These are phyloP conservation scores for Pseudomyrmex dendroicus DNA, from an alignment of 1,140 invertebrate species.

Conservation along the genomic window DNA sequence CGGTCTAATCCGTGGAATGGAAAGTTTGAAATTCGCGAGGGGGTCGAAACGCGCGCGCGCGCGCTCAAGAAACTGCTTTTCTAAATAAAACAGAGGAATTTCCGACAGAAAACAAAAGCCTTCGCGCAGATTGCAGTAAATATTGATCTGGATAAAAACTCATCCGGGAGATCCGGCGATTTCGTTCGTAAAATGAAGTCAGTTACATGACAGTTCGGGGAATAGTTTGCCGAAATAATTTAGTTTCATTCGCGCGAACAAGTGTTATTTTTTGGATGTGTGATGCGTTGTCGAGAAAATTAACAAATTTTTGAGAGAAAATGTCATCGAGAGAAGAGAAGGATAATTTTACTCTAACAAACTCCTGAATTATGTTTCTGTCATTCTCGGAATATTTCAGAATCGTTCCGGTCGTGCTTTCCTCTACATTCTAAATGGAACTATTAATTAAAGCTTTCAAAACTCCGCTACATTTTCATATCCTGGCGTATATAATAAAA, in stretches of 20 bases:
- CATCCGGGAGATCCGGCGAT: not conserved
- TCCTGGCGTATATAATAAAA: not conserved
- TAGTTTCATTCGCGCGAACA: slow-evolving; percentile 3
- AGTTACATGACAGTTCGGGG: not conserved
- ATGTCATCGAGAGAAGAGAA: slow-evolving; percentile 30
- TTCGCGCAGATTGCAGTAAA: not conserved
- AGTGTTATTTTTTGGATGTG: slow-evolving; percentile 10
- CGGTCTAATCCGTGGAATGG: not conserved
- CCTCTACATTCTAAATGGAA: slow-evolving; percentile 43
- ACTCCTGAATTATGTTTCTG: slow-evolving; percentile 56
- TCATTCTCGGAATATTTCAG: slow-evolving; percentile 48
- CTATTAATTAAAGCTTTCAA: slow-evolving; percentile 57
- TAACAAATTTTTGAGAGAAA: slow-evolving; percentile 30
- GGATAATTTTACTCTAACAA: slow-evolving; percentile 48
- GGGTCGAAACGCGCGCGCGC: too few species aligned
- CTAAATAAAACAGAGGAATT: slow-evolving; percentile 5
- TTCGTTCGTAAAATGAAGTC: slow-evolving; percentile 16
- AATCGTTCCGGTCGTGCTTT: slow-evolving; percentile 38
- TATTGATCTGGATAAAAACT: not conserved
- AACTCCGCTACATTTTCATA: slow-evolving; percentile 43
- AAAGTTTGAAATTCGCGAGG: not conserved
- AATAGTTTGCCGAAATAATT: slow-evolving; percentile 43
- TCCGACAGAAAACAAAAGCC: not conserved
- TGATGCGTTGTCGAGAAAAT: slow-evolving; percentile 45
- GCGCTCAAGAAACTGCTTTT: not conserved